Percentiles rank a stretch among this genome's conserved stretches.
phyloP scores from a whole-genome alignment of 1,140 invertebrate species.

The Cydia strobilella region DNA sequence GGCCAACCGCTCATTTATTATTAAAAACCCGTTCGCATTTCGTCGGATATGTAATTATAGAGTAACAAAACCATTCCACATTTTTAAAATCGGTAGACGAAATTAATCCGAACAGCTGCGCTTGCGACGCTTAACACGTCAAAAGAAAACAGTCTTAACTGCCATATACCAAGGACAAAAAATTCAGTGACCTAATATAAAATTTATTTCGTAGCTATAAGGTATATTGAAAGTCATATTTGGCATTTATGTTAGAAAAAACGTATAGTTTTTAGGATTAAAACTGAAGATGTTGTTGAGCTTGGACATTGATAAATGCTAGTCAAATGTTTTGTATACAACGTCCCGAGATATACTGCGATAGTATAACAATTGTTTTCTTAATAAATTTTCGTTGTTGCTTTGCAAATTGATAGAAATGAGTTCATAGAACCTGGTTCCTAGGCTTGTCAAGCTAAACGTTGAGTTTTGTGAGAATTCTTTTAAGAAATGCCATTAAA shows the following conservation, averaged over 20 bases:
- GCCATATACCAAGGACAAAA: slow-evolving; percentile 19
- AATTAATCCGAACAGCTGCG: slow-evolving; percentile 67
- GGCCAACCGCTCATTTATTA: slow-evolving; percentile 37
- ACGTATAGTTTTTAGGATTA: background rate
- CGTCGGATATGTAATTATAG: slow-evolving; percentile 50
- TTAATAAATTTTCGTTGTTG: background rate
- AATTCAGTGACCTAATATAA: background rate
- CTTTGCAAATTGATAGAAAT: background rate
- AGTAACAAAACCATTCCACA: slow-evolving; percentile 45
- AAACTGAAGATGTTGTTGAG: slow-evolving; percentile 1
- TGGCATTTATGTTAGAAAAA: background rate
- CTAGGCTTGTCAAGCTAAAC: too few relatives aligned
- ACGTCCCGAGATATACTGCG: background rate
- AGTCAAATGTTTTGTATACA: slow-evolving; percentile 22
- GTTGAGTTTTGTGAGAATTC: background rate
- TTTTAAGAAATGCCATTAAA: too few relatives aligned
- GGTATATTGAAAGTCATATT: background rate
- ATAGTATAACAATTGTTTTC: background rate
- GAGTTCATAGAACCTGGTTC: background rate
- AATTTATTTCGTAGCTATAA: background rate
- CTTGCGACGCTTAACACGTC: slow-evolving; percentile 34
- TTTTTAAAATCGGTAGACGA: slow-evolving; percentile 57
- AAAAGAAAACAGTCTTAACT: slow-evolving; percentile 32
- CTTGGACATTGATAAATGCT: slow-evolving; percentile 17
- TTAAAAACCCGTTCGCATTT: slow-evolving; percentile 38